Evolutionary conservation across 2,888 invertebrate genomes (phyloP), one percentile per base, ranked within the genome.

Genomic region (Schizaphis graminum): DNA sequence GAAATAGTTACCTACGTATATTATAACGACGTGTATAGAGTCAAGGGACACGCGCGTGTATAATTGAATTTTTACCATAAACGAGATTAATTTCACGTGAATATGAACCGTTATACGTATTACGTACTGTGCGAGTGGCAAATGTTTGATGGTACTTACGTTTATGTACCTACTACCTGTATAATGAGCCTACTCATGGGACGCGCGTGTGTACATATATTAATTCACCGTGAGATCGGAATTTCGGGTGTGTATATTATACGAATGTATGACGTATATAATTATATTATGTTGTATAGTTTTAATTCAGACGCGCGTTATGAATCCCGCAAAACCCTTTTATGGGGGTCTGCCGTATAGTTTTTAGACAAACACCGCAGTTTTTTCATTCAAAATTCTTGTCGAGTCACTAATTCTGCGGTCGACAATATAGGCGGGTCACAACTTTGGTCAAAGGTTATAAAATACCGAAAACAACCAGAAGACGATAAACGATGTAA

Each of bases 171-270:
- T 77, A 67, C 67, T 67, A 77, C 77, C 77, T 35, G 87, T n/a
- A 87, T 77, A 87, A 87, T 49, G 87, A 87, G 87, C 87, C 49
- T 10, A 87, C 87, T 87, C 87, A n/a, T n/a, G 87, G 87, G 87
- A 87, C 87, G n/a, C 8, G 28, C 35, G 35, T 10, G 77, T 77
- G 77, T 77, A 77, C 77, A 77, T 87, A 49, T 49, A 87, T 87
- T 87, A 49, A 87, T 87, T 87, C 49, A n/a, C 3, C 28, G 4
- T n/a, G 87, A 87, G 87, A 87, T 87, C 87, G 87, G 87, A 87
- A 87, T 87, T 87, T 49, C 87, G 49, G 87, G 84, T 84, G 24
- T 84, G 24, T 41, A 41, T 41, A 53, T 16, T 53, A 16, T 53
- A 53, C 21, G 16, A 53, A 53, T 53, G 53, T 53, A 53, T 53